phyloP scores from a whole-genome alignment of 2,797 vertebrate species.

The Coilia nasus region DNA sequence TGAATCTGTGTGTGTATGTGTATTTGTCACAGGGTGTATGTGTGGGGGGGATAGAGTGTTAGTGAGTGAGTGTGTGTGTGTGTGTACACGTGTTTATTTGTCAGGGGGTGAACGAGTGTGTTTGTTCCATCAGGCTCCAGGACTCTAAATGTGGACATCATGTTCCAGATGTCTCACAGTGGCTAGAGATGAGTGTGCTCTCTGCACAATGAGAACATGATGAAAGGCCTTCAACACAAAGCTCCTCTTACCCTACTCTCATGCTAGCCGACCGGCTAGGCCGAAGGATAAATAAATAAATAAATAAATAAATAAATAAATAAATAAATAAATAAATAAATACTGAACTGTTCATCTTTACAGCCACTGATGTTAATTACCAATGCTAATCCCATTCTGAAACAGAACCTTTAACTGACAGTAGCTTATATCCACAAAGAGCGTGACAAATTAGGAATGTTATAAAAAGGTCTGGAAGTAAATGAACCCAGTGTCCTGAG shows the following conservation, averaged over 20 bases:
- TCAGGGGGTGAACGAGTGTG: background rate
- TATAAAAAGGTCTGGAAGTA: background rate
- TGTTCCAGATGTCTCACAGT: conserved; percentile 66
- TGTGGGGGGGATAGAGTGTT: no score
- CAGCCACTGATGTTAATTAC: background rate
- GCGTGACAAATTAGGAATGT: background rate
- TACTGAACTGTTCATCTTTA: background rate
- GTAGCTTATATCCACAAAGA: background rate
- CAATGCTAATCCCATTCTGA: background rate
- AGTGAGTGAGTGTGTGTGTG: no score
- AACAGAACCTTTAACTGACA: no score
- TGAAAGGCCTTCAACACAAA: conserved; percentile 32
- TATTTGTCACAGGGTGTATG: no score
- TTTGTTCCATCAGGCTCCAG: conserved; percentile 51
- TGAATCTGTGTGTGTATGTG: background rate
- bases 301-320: background rate
- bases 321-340: background rate
- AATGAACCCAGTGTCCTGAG: background rate
- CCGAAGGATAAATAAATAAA: background rate
- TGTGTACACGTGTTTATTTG: no score
- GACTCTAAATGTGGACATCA: conserved; percentile 52
- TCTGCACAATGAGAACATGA: conserved; percentile 35
- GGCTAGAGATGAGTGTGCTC: conserved; percentile 50
- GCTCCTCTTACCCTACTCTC: background rate
- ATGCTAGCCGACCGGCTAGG: background rate